These are phyloP conservation scores for Zeugodacus cucurbitae DNA, from an alignment of 1,140 invertebrate species.

Conservation along the genomic window DNA sequence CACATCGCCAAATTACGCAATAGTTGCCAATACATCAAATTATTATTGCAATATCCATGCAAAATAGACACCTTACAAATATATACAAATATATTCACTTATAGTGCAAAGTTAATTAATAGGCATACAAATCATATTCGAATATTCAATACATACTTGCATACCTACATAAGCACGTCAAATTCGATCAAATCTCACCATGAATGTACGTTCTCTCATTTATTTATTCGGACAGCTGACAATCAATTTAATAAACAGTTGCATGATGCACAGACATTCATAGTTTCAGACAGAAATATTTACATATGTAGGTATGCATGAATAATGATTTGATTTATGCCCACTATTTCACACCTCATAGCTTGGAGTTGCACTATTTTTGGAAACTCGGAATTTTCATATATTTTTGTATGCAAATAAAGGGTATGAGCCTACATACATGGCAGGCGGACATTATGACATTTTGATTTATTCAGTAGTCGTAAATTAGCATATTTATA, in stretches of 20 bases:
- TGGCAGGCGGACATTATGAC: not conserved
- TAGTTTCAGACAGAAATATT: not conserved
- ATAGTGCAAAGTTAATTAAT: too few relatives aligned
- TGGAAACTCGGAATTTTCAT: not conserved
- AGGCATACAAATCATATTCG: too few relatives aligned
- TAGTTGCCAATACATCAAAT: not conserved
- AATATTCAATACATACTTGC: not conserved
- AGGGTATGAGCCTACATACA: not conserved
- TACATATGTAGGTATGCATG: not conserved
- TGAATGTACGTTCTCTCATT: not conserved
- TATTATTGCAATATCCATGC: not conserved
- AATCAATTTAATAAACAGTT: not conserved
- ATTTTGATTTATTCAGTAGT: not conserved
- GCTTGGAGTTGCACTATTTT: not conserved
- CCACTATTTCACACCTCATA: not conserved
- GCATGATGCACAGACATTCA: not conserved
- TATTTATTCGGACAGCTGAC: not conserved
- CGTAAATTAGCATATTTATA: not conserved
- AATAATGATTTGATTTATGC: not conserved
- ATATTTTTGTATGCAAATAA: not conserved
- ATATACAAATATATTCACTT: not conserved
- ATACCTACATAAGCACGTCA: not conserved
- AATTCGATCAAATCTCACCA: not conserved
- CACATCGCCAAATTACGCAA: not conserved
- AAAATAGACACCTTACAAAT: not conserved